Base-by-base conservation (phyloP, 2,888 invertebrate genomes). In the Leptura quadrifasciata region DNA sequence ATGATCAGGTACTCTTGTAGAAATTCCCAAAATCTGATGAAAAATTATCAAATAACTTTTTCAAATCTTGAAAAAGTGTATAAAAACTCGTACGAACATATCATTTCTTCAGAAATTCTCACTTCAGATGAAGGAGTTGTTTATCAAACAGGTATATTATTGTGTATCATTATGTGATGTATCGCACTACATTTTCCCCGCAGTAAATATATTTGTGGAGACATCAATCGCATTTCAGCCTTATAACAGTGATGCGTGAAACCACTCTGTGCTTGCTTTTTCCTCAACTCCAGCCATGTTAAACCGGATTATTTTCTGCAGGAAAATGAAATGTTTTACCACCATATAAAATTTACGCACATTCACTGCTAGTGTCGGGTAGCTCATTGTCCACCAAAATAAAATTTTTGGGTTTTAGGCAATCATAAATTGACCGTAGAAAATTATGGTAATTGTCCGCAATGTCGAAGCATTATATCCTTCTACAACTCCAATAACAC, bases 381-480 rank as follows among this genome's bases (percentile, higher is more conserved):
- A 24, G 24, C 8, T 31, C 27, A 31, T 24, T 24, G 5, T 24
- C 24, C 35, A 47, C 12, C 20, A 47, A 20, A 31, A 47, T 24
- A 57, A 57, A 57, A 18, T 63, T 39, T 47, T 68, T 93, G 91
- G 81, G 90, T 91, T 0, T 91, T 93, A 65, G 93, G 92, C 60
- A 92, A 92, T 0, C 91, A 93, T 0, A 92, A 93, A 84, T 87
- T 95, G n/a, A 91, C 92, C 67, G 91, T 95, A 2, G 92, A 94
- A 85, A 95, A 95, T 86, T 90, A 91, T 31, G 95, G 95, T 1
- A 91, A 91, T 78, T 95, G 95, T 82, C 95, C 95, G 0, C 91
- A 93, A 74, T 94, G 94, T 85, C 91, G 92, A 83, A 93, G 93
- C 0, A 91, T 91, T 64, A 87, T 94, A 73, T 90, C 92, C 84